These are phyloP conservation scores for Meta bourneti DNA, from an alignment of 2,888 invertebrate genomes.

Conservation along the genomic window DNA sequence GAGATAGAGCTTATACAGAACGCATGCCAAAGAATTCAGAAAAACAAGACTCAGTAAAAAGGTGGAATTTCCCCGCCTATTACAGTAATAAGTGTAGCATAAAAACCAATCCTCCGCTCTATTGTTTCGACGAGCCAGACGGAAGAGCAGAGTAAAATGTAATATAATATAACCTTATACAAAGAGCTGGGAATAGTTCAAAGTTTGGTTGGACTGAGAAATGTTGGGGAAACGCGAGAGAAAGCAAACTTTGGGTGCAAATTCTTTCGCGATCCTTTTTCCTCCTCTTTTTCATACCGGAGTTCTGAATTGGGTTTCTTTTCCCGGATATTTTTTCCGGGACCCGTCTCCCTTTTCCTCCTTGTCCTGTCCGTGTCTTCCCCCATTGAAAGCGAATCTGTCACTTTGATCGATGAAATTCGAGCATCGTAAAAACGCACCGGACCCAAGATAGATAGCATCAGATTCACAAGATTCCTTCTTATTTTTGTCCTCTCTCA, in stretches of 20 bases:
- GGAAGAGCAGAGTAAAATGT: conserved; percentile 19
- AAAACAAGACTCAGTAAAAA: no score
- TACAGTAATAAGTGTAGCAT: conserved; percentile 50
- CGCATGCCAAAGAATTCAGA: no score
- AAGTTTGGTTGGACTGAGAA: neutral
- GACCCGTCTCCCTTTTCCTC: conserved; percentile 25
- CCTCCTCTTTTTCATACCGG: conserved; percentile 34
- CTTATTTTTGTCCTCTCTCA: conserved; percentile 24
- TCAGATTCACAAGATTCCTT: conserved; percentile 55
- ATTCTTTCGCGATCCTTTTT: conserved; percentile 5
- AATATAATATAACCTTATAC: conserved; percentile 42
- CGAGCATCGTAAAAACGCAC: conserved; percentile 69
- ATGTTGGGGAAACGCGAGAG: neutral
- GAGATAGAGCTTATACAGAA: no score
- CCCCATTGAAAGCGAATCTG: conserved; percentile 71
- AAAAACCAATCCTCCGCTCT: conserved; percentile 53
- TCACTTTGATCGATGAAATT: conserved; percentile 71
- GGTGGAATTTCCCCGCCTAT: neutral
- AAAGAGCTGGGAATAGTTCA: neutral
- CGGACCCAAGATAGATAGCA: conserved; percentile 65
- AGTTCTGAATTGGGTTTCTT: conserved; percentile 23
- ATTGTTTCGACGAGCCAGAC: conserved; percentile 54
- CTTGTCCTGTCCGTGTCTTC: conserved; percentile 70
- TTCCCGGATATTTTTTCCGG: conserved; percentile 17
- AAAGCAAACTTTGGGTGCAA: conserved; percentile 60